Evolutionary conservation across 2,888 invertebrate genomes (phyloP), one percentile per base, ranked within the genome.

Genomic region (Apamea monoglypha): DNA sequence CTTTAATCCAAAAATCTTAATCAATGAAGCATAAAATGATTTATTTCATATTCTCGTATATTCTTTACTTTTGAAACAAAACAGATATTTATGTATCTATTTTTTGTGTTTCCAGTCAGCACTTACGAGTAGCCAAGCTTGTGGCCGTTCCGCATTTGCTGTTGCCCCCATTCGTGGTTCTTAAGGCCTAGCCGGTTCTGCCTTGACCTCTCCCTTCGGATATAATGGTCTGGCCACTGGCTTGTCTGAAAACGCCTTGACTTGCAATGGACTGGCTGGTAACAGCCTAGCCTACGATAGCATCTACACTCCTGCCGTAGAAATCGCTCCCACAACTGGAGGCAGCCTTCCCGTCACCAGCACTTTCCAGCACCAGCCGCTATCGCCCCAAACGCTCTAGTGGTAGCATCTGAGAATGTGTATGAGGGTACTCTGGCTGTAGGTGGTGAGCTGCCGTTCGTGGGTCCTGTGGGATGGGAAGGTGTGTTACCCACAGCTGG

Each of bases 371-470:
- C n/a, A n/a, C n/a, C n/a, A n/a, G n/a, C 88, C 29, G 36, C 74
- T 44, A 61, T 88, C 8, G 68, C 85, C 25, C 86, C 85, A 18
- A 73, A 50, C 10, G 81, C 81, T 36, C 32, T 87, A 2, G 53
- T 76, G 1, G 72, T 88, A 14, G 72, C 59, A 0, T 89, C 87
- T 32, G 87, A 89, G 70, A 88, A 88, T 69, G 59, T 69, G 0
- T 87, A 78, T 40, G 85, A 88, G 56, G 85, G 88, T 25, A 25
- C 70, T 14, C 61, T 89, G 29, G 64, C 78, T 2, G 84, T 85
- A 1, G 79, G 40, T n/a, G 88, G 88, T 47, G 83, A 88, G 40
- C 66, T 89, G 67, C 88, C 88, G 81, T 80, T 0, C n/a, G n/a
- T n/a, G n/a, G n/a, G n/a, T n/a, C n/a, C n/a, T n/a, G n/a, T n/a